Evolutionary conservation across 2,113 vertebrate species (phyloP), one percentile per base, ranked within the genome.

Genomic region (Apodemus speciosus): DNA sequence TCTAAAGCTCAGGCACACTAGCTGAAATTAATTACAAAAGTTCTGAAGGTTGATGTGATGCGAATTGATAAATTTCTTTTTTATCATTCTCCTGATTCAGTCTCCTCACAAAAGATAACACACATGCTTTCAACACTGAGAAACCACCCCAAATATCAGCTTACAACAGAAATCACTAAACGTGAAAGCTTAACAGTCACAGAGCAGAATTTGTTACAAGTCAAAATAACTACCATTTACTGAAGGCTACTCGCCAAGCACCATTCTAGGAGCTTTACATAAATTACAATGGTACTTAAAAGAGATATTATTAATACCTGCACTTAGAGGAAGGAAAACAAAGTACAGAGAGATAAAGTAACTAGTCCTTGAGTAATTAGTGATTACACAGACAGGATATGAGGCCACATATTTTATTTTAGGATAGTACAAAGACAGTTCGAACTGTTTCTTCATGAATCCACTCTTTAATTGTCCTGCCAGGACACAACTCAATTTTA

Each of bases 161-260:
- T 93, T 71, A 85, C 9, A 88, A 35, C 7, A 95, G 88, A 95
- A 81, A 85, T 4, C 40, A 30, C 5, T 85, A 49, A 77, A 90
- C 87, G 68, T 92, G 64, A 91, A 93, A 84, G 27, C 15, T 84
- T 76, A 73, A 76, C 30, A 76, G 23, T 43, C 21, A 84, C 9
- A 76, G 0, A 89, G 46, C 58, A 35, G 15, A 64, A 84, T 43
- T 46, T 80, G 62, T 66, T 85, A 49, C 9, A n/a, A 81, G 58
- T 85, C 53, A 84, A 80, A 95, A 43, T 38, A 89, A 71, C 60
- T 40, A 21, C 14, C 40, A 66, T 30, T 73, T 66, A 86, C 9
- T 56, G 58, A 94, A 51, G 3, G 7, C 30, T 58, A 75, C 0
- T 3, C 43, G 58, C 79, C 35, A 77, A 73, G 8, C 23, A 85